phyloP scores from a whole-genome alignment of 2,113 vertebrate genomes.

The Ictidomys tridecemlineatus region DNA sequence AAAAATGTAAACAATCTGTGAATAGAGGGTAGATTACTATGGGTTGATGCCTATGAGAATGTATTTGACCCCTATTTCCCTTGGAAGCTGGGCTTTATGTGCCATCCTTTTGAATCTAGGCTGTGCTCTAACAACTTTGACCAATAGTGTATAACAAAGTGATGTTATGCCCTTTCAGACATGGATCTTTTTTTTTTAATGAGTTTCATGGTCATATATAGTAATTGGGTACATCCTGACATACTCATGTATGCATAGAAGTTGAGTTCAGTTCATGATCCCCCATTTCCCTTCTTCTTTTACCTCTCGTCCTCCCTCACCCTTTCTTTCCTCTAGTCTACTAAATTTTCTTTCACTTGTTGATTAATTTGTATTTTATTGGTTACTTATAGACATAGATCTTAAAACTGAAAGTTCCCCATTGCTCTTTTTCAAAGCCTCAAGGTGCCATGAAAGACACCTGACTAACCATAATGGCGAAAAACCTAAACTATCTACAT shows the following conservation, averaged over 20 bases:
- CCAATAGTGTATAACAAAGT: neutral
- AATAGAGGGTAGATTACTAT: neutral
- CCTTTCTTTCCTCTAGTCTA: too few relatives aligned
- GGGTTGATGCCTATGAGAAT: neutral
- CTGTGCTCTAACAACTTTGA: neutral
- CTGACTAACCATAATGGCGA: neutral
- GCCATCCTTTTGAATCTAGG: neutral
- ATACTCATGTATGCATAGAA: too few relatives aligned
- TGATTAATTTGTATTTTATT: too few relatives aligned
- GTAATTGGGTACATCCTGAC: too few relatives aligned
- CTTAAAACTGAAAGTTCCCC: neutral
- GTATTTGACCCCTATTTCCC: too few relatives aligned
- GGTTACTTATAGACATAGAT: neutral
- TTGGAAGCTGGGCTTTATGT: neutral
- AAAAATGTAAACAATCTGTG: neutral
- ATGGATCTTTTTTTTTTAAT: too few relatives aligned
- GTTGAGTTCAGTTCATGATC: too few relatives aligned
- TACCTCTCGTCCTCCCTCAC: too few relatives aligned
- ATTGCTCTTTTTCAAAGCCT: neutral
- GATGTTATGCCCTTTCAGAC: neutral
- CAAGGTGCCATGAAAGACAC: neutral
- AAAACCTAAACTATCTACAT: neutral
- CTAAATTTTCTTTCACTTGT: too few relatives aligned
- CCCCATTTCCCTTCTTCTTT: too few relatives aligned
- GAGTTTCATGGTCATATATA: too few relatives aligned